These are phyloP conservation scores for Siphamia tubifer DNA, from an alignment of 2,113 vertebrate species.

Conservation along the genomic window DNA sequence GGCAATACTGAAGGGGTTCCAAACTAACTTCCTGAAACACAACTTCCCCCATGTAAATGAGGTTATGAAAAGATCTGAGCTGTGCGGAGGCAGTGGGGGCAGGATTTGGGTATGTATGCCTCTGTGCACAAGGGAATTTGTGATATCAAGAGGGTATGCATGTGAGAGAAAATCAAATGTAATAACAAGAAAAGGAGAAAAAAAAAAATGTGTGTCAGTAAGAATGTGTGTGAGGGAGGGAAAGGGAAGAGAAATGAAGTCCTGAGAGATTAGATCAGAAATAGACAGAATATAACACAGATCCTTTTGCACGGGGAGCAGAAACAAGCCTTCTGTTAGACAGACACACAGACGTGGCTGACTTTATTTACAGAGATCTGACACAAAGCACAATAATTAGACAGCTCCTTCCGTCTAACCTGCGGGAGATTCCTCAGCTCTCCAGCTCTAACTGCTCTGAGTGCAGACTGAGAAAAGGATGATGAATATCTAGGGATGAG, in stretches of 20 bases:
- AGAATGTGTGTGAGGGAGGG: background rate
- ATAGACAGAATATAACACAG: conserved; percentile 43
- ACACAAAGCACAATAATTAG: conserved; percentile 63
- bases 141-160: conserved; percentile 44
- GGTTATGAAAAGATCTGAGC: conserved; percentile 57
- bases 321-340: conserved; percentile 39
- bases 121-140: conserved; percentile 40
- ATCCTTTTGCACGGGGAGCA: conserved; percentile 35
- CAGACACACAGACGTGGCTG: conserved; percentile 28
- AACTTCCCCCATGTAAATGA: conserved; percentile 58
- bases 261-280: conserved; percentile 56
- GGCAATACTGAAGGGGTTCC: conserved; percentile 42
- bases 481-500: conserved; percentile 50
- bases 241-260: conserved; percentile 9
- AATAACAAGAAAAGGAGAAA: conserved; percentile 26
- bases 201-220: conserved; percentile 26
- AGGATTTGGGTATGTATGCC: conserved; percentile 34
- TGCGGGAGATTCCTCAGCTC: conserved; percentile 42
- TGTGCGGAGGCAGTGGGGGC: conserved; percentile 16
- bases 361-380: conserved; percentile 64
- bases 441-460: conserved; percentile 17
- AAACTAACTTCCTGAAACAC: conserved; percentile 56
- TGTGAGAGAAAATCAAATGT: conserved; percentile 46
- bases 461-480: conserved; percentile 30
- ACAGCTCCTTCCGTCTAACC: conserved; percentile 36